A percentile compares a stretch with the other conserved stretches of the same genome.
Evolutionary conservation across 2,888 invertebrate species (phyloP).

Genomic region (Imbricaverruca yamaguchii): DNA sequence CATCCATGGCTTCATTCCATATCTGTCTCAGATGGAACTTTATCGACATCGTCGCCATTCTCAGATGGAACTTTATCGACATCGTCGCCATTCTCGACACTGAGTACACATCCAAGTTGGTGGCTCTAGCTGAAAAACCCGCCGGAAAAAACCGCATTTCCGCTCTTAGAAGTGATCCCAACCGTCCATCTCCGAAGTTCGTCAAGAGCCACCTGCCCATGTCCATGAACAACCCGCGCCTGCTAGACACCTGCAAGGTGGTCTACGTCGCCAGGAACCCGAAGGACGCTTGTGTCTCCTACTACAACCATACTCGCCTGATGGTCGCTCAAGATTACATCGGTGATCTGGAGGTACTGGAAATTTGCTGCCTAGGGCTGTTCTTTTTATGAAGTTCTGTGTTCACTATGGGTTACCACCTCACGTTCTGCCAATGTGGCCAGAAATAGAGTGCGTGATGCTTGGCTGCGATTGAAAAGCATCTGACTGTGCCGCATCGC

Average conservation of each 20-base stretch:
- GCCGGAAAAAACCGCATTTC: no score
- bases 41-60: slow-evolving; percentile 29
- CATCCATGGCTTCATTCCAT: no score
- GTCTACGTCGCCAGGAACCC: slow-evolving; percentile 20
- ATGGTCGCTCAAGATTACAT: neutral
- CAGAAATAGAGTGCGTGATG: neutral
- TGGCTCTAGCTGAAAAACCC: neutral
- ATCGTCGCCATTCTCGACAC: slow-evolving; percentile 26
- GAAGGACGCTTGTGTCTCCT: slow-evolving; percentile 15
- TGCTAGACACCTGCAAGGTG: slow-evolving; percentile 17
- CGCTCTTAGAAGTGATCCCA: neutral
- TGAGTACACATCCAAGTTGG: neutral
- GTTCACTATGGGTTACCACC: no score
- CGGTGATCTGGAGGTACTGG: slow-evolving; percentile 9
- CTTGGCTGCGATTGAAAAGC: neutral
- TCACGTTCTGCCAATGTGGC: no score
- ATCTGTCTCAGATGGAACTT: slow-evolving; percentile 43
- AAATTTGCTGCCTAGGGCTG: no score
- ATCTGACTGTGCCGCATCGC: neutral
- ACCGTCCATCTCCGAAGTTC: slow-evolving; percentile 48
- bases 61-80: slow-evolving; percentile 41
- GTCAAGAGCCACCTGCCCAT: slow-evolving; percentile 71
- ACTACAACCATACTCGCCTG: neutral
- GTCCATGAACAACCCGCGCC: slow-evolving; percentile 15
- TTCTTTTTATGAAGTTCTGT: no score